phyloP scores from a whole-genome alignment of 2,888 invertebrate genomes.

The Lasius platythorax region DNA sequence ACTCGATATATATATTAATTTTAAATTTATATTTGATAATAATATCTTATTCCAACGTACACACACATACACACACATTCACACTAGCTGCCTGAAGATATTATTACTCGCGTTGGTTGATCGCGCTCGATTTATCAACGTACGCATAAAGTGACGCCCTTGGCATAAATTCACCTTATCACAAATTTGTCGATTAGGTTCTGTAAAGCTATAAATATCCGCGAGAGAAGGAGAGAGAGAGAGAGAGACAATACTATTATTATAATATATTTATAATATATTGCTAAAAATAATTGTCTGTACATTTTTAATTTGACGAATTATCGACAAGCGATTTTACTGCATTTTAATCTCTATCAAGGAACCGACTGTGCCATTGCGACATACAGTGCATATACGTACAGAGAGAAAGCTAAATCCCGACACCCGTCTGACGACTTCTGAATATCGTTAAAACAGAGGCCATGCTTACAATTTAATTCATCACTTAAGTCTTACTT shows the following conservation, averaged over 20 bases:
- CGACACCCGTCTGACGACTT: conserved; percentile 39
- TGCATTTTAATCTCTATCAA: conserved; percentile 15
- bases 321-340: neutral
- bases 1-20: neutral
- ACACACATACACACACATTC: neutral
- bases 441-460: conserved; percentile 45
- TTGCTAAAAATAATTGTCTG: neutral
- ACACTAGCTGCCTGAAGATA: neutral
- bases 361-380: conserved; percentile 15
- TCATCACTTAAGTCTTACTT: conserved; percentile 37
- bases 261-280: neutral
- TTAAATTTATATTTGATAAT: neutral
- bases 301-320: neutral
- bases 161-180: conserved; percentile 43
- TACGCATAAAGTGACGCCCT: conserved; percentile 16
- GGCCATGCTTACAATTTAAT: conserved; percentile 19
- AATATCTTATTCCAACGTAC: neutral
- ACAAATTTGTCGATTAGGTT: conserved; percentile 17
- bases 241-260: neutral
- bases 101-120: neutral
- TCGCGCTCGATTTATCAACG: conserved; percentile 19
- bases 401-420: conserved; percentile 39
- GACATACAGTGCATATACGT: conserved; percentile 8
- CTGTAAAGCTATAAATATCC: neutral
- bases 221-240: neutral